phyloP scores from a whole-genome alignment of 2,797 vertebrate genomes.

The Acanthopagrus latus region DNA sequence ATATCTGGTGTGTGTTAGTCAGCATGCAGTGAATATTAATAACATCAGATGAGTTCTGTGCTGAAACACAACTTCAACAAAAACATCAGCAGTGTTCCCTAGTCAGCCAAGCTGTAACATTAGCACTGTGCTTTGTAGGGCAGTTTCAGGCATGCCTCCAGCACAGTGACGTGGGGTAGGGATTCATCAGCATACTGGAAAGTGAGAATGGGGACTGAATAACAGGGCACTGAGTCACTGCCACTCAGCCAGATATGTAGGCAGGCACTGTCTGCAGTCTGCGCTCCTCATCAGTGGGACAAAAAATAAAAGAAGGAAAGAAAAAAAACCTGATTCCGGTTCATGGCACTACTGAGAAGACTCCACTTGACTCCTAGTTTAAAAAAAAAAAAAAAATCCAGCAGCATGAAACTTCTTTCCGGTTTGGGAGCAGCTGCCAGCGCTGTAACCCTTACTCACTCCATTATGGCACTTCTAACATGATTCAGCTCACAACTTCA shows the following conservation, averaged over 20 bases:
- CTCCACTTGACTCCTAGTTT: slow-evolving; percentile 65
- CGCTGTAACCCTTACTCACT: slow-evolving; percentile 51
- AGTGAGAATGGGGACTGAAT: slow-evolving; percentile 77
- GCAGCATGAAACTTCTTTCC: slow-evolving; percentile 70
- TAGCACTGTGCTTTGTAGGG: slow-evolving; percentile 58
- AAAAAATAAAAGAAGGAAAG: neutral
- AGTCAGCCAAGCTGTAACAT: slow-evolving; percentile 64
- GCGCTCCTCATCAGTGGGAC: slow-evolving; percentile 38
- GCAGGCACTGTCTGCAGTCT: slow-evolving; percentile 67
- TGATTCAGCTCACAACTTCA: slow-evolving; percentile 70
- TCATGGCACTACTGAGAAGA: slow-evolving; percentile 62
- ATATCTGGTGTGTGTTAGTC: neutral
- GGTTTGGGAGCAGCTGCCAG: slow-evolving; percentile 64
- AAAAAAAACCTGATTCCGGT: slow-evolving; percentile 55
- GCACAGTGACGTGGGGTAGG: slow-evolving; percentile 69
- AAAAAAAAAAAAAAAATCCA: slow-evolving; percentile 39
- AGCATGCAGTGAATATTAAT: neutral
- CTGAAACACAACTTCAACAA: slow-evolving; percentile 43
- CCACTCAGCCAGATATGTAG: slow-evolving; percentile 70
- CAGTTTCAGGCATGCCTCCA: slow-evolving; percentile 76
- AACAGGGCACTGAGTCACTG: slow-evolving; percentile 79
- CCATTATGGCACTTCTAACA: slow-evolving; percentile 51
- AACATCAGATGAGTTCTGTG: slow-evolving; percentile 2
- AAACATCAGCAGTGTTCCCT: slow-evolving; percentile 47
- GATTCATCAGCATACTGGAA: slow-evolving; percentile 80